Base-by-base conservation (phyloP, 2,113 vertebrate species). In the Pontoporia blainvillei region DNA sequence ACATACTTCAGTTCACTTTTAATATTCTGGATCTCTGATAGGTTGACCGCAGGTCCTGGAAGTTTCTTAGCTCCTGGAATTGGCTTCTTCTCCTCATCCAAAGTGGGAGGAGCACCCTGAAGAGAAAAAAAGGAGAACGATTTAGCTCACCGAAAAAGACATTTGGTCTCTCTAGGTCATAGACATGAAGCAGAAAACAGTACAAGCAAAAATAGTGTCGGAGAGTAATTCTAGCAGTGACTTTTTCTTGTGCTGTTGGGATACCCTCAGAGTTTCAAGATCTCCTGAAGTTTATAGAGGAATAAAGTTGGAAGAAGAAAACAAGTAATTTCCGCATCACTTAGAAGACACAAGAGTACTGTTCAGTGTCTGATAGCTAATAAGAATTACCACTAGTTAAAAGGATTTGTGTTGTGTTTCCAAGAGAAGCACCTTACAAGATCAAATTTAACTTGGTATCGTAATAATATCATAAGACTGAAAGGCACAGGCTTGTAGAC, bases 11-110 rank as follows among this genome's bases (percentile, higher is more conserved):
- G 99, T 98, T 99, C 99, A 31, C 99, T 99, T 98, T 99, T 99
- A 97, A 99, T 99, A 75, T 99, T 99, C 98, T 99, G 99, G 94
- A 99, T 99, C 98, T 99, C 99, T 44, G 99, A 99, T 23, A 99
- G 99, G 98, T 99, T 99, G 66, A 99, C 99, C 1, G 99, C 98
- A 29, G 99, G 99, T 20, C 99, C 99, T 25, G 99, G 99, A 93
- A 99, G 99, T 96, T 99, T 99, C 95, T 99, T 99, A 2, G 99
- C 99, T 71, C 99, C 99, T n/a, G 99, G 99, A 93, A 99, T 96
- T 23, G 97, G 92, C 97, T 99, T 99, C 98, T 99, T 99, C 39
- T 98, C 98, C 79, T 98, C 98, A 39, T 99, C 98, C 2, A 95
- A 82, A 4, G 90, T 93, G 41, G 97, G 90, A 97, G 98, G 97